These are phyloP conservation scores for Stratiolaelaps scimitus DNA, from an alignment of 1,140 invertebrate species.

Conservation along the genomic window DNA sequence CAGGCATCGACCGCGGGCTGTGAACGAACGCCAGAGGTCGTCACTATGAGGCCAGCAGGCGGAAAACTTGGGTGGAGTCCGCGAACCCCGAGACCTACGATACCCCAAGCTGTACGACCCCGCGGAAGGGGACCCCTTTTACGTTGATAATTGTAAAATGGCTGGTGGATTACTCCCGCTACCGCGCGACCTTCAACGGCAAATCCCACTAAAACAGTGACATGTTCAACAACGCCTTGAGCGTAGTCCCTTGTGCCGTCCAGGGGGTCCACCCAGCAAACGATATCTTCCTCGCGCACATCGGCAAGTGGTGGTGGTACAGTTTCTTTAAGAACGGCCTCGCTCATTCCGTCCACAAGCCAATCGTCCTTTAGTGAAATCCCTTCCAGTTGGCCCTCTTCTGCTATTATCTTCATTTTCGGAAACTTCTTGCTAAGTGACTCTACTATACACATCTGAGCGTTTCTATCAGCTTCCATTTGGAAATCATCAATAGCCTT, in stretches of 20 bases:
- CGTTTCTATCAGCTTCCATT: slow-evolving; percentile 89
- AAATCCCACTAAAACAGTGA: slow-evolving; percentile 94
- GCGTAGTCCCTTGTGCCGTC: slow-evolving; percentile 92
- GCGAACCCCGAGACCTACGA: slow-evolving; percentile 67
- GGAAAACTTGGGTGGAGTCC: slow-evolving; percentile 55
- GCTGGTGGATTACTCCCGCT: slow-evolving; percentile 92
- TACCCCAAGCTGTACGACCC: slow-evolving; percentile 89
- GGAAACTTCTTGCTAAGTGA: slow-evolving; percentile 72
- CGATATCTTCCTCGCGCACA: slow-evolving; percentile 40
- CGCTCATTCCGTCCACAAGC: slow-evolving; percentile 50
- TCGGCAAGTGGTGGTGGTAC: slow-evolving; percentile 53
- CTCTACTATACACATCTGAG: slow-evolving; percentile 77
- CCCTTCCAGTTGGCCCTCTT: slow-evolving; percentile 55
- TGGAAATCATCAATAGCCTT: slow-evolving; percentile 84
- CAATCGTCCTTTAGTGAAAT: slow-evolving; percentile 39
- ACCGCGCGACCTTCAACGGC: slow-evolving; percentile 71
- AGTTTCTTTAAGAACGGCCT: slow-evolving; percentile 54
- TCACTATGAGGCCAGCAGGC: slow-evolving; percentile 54
- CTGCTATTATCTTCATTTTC: slow-evolving; percentile 76
- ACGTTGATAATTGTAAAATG: slow-evolving; percentile 61
- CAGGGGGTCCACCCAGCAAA: slow-evolving; percentile 95
- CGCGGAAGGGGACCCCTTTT: slow-evolving; percentile 41
- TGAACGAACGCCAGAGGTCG: slow-evolving; percentile 86
- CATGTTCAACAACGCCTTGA: slow-evolving; percentile 68
- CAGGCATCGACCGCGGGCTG: slow-evolving; percentile 65